phyloP scores from a whole-genome alignment of 2,888 invertebrate genomes.

The Eumerus sabulonum region DNA sequence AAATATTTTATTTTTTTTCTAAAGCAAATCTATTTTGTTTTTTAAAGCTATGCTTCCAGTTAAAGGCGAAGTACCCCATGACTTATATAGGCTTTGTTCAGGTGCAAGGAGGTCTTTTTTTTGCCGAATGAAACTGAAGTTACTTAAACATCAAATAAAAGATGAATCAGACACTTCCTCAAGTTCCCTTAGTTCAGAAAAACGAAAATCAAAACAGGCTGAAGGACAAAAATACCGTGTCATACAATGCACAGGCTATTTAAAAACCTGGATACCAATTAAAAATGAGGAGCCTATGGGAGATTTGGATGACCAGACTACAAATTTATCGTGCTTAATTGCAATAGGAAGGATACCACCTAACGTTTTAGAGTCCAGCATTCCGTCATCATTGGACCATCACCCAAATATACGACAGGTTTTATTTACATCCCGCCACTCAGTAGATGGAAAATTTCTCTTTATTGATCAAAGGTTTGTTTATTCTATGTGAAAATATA shows the following conservation, averaged over 20 bases:
- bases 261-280: constrained; percentile 93
- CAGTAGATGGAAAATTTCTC: constrained; percentile 94
- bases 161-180: constrained; percentile 82
- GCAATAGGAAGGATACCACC: constrained; percentile 90
- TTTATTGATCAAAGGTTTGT: constrained; percentile 93
- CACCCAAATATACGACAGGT: constrained; percentile 82
- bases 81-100: constrained; percentile 88
- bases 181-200: constrained; percentile 81
- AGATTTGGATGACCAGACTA: constrained; percentile 81
- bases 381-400: constrained; percentile 79
- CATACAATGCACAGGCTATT: constrained; percentile 94
- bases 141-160: constrained; percentile 82
- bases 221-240: constrained; percentile 91
- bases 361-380: constrained; percentile 80
- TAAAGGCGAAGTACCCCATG: constrained; percentile 89
- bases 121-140: constrained; percentile 93
- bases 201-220: constrained; percentile 82
- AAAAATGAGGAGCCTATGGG: constrained; percentile 86
- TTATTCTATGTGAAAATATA: neutral
- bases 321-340: constrained; percentile 91
- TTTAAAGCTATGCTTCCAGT: constrained; percentile 92
- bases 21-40: neutral
- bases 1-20: constrained; percentile 62
- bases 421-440: constrained; percentile 91
- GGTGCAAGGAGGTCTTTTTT: constrained; percentile 95